Conservation (phyloP, 2,113 vertebrate species). For the Romanogobio albipinnatus region DNA sequence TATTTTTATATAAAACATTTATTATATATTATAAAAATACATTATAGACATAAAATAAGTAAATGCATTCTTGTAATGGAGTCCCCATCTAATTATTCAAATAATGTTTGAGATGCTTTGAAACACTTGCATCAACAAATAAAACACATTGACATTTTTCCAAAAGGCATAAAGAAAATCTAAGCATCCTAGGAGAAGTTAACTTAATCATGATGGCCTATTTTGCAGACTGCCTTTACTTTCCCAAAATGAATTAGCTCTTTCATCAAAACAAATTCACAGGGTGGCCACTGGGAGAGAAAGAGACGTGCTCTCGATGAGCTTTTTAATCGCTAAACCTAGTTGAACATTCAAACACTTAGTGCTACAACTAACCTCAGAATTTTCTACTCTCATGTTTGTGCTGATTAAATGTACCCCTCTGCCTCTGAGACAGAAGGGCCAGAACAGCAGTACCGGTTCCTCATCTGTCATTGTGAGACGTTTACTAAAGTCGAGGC, state of each 20-base stretch:
- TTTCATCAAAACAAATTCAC: conserved; percentile 8
- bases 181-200: background rate
- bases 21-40: no score
- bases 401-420: conserved; percentile 27
- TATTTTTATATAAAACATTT: no score
- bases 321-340: conserved; percentile 12
- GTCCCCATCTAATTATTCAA: no score
- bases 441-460: background rate
- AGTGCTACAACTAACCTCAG: background rate
- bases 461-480: conserved; percentile 28
- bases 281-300: background rate
- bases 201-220: conserved; percentile 24
- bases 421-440: background rate
- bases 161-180: background rate
- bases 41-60: no score
- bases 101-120: no score
- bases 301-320: background rate
- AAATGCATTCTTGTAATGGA: no score
- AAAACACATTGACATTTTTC: background rate
- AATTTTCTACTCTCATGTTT: conserved; percentile 17
- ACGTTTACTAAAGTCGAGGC: conserved; percentile 13
- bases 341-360: conserved; percentile 8
- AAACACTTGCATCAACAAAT: background rate
- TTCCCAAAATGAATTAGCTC: conserved; percentile 17
- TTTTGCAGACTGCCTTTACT: conserved; percentile 5